phyloP scores from a whole-genome alignment of 2,113 vertebrate species.

The Anseranas semipalmata region DNA sequence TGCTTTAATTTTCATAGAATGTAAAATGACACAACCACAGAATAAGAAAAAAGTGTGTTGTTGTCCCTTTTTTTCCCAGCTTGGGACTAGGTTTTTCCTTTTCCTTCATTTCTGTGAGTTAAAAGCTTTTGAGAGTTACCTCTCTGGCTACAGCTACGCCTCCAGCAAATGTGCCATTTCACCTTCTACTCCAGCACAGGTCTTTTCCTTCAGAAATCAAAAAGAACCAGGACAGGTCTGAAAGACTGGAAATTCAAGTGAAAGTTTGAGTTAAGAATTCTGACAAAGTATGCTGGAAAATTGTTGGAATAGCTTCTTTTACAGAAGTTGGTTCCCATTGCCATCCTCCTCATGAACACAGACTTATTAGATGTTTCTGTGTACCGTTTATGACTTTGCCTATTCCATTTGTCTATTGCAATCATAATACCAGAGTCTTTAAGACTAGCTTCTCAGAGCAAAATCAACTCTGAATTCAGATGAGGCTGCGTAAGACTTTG shows the following conservation, averaged over 20 bases:
- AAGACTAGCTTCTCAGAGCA: neutral
- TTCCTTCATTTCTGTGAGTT: neutral
- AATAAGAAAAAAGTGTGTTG: neutral
- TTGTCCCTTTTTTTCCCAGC: neutral
- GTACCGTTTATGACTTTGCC: neutral
- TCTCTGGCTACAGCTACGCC: neutral
- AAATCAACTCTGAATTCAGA: neutral
- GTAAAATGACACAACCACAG: neutral
- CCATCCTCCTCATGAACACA: neutral
- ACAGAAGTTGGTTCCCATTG: neutral
- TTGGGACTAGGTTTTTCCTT: neutral
- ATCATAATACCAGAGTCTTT: neutral
- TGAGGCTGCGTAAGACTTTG: neutral
- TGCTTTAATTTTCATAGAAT: neutral
- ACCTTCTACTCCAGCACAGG: neutral
- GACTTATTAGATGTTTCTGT: neutral
- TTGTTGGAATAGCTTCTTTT: neutral
- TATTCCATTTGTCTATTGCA: neutral
- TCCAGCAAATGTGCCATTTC: neutral
- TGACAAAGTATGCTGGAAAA: neutral
- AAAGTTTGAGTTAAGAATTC: neutral
- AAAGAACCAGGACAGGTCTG: neutral
- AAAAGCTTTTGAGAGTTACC: neutral
- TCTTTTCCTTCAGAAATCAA: neutral
- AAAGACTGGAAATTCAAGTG: neutral